Evolutionary conservation across 2,113 vertebrate genomes (phyloP), one percentile per base, ranked within the genome.

Genomic region (Toxotes jaculatrix): DNA sequence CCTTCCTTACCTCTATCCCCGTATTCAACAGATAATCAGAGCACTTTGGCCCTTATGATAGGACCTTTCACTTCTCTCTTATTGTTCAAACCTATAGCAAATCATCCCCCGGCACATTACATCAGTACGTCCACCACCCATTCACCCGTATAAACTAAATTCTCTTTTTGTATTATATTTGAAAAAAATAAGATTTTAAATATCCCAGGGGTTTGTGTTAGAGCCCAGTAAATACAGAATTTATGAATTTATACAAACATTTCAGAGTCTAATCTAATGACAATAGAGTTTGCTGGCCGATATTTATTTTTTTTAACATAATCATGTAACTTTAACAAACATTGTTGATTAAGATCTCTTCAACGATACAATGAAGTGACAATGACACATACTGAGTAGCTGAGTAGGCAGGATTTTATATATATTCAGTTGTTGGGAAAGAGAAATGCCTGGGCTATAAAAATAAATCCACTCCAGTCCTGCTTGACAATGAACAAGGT

Each of bases 11-110:
- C 49, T 55, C 65, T 51, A 11, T 36, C n/a, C 5, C 40, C 74
- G 51, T 62, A 31, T 73, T 90, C 71, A 89, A 78, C 77, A 65
- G 51, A 64, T 61, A 84, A 89, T 86, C 79, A 82, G 27, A 65
- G 38, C 51, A 45, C 36, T 53, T 12, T 23, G 7, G 16, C 27
- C 53, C 12, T 45, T 17, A 21, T 55, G 51, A 27, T 4, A 49
- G 13, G 53, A 43, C 27, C 63, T 62, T 65, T 56, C 55, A 21
- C 23, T n/a, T 69, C 49, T 69, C 49, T 43, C 36, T 59, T 31
- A 53, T 64, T 64, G 66, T 74, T 62, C 13, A 21, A 1, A 62
- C 53, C 51, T 72, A 27, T 19, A 74, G 65, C 70, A 62, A 85
- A 56, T 79, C 53, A 61, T 23, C 23, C 14, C 1, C 31, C 51